These are phyloP conservation scores for Arctocebus calabarensis DNA, from an alignment of 2,797 vertebrate species.

Conservation along the genomic window DNA sequence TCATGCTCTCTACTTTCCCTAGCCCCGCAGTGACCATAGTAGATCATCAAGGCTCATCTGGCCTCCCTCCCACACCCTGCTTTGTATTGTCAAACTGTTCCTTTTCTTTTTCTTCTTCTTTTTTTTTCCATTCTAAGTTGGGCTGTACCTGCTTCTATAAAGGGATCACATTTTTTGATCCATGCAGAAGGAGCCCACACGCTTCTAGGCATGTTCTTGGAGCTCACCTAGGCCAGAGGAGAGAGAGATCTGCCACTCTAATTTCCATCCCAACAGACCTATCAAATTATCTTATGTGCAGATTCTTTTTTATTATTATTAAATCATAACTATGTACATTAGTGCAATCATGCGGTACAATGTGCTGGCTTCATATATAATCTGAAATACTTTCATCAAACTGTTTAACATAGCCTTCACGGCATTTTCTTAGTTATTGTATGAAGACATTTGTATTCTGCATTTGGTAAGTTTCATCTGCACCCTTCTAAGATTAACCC, in stretches of 20 bases:
- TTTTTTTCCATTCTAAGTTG: slow-evolving; percentile 41
- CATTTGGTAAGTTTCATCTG: too few species aligned
- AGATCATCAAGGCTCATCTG: neutral
- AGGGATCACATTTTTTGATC: slow-evolving; percentile 26
- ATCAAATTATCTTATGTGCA: neutral
- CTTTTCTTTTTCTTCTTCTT: neutral
- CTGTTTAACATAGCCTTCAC: too few species aligned
- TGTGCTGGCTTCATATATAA: too few species aligned
- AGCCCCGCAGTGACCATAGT: neutral
- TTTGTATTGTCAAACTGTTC: slow-evolving; percentile 55
- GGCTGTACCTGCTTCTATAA: neutral
- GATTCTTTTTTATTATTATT: neutral
- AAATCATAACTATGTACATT: too few species aligned
- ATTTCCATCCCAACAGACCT: neutral
- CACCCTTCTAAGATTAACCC: too few species aligned
- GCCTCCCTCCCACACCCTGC: slow-evolving; percentile 17
- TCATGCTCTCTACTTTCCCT: slow-evolving; percentile 15
- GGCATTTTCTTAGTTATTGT: too few species aligned
- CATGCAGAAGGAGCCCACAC: neutral
- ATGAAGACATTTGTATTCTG: too few species aligned
- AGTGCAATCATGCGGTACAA: too few species aligned
- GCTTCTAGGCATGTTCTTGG: neutral
- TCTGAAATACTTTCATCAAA: too few species aligned
- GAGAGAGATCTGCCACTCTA: neutral
- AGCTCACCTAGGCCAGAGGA: slow-evolving; percentile 16